phyloP scores from a whole-genome alignment of 1,140 invertebrate species.

The Dendrolimus kikuchii region DNA sequence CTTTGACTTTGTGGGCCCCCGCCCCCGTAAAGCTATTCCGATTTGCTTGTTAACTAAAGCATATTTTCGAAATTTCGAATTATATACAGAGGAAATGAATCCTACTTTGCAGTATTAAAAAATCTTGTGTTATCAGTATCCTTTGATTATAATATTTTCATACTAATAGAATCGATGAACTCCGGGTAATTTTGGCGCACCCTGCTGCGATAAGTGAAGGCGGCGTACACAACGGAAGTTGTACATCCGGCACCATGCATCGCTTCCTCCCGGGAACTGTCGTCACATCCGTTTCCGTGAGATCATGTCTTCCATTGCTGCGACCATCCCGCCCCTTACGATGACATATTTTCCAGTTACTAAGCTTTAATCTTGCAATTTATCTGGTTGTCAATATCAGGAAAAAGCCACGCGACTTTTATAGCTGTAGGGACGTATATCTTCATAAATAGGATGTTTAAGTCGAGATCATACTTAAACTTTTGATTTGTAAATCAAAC shows the following conservation, averaged over 20 bases:
- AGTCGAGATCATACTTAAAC: not conserved
- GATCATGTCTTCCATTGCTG: slow-evolving; percentile 38
- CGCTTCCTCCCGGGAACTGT: slow-evolving; percentile 47
- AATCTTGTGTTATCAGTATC: not conserved
- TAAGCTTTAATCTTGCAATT: slow-evolving; percentile 58
- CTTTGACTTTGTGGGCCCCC: no score
- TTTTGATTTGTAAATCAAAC: no score
- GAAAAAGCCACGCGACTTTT: slow-evolving; percentile 58
- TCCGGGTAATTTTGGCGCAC: slow-evolving; percentile 33
- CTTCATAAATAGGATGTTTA: slow-evolving; percentile 2
- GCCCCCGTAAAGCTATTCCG: no score
- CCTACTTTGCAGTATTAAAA: no score
- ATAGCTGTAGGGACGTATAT: slow-evolving; percentile 10
- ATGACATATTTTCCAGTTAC: slow-evolving; percentile 46
- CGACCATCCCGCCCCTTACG: slow-evolving; percentile 33
- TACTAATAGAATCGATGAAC: slow-evolving; percentile 15
- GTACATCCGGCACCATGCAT: slow-evolving; percentile 50
- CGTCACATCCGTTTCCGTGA: slow-evolving; percentile 52
- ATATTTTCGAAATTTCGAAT: no score
- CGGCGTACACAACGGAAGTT: slow-evolving; percentile 47
- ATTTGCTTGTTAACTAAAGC: no score
- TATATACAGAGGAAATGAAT: no score
- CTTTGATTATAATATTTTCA: slow-evolving; percentile 1
- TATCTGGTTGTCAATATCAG: slow-evolving; percentile 68
- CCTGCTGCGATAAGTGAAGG: slow-evolving; percentile 64